These are phyloP conservation scores for Parnassius smintheus DNA, from an alignment of 2,888 invertebrate genomes.

Conservation along the genomic window DNA sequence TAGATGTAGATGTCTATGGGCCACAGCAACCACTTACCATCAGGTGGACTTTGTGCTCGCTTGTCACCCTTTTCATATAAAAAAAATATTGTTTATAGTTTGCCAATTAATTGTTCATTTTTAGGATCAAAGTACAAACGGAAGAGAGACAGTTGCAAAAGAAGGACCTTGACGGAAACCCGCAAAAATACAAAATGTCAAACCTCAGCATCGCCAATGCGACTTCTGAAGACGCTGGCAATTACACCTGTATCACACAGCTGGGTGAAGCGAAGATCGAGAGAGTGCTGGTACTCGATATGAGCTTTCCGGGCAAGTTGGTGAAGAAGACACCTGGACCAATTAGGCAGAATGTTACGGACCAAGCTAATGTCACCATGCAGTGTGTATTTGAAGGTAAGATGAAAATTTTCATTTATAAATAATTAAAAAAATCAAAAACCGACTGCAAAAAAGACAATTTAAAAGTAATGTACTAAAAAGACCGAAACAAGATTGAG, in stretches of 20 bases:
- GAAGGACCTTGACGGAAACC: slow-evolving; percentile 49
- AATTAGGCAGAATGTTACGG: slow-evolving; percentile 44
- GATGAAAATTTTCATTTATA: not conserved
- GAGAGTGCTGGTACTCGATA: slow-evolving; percentile 41
- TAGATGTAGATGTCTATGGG: too few relatives aligned
- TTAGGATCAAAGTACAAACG: slow-evolving; percentile 47
- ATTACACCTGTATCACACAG: slow-evolving; percentile 57
- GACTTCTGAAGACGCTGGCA: slow-evolving; percentile 52
- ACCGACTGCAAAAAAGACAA: too few relatives aligned
- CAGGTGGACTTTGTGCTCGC: too few relatives aligned
- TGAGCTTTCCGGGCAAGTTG: slow-evolving; percentile 51
- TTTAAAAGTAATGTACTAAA: too few relatives aligned
- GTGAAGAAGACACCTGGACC: slow-evolving; percentile 45
- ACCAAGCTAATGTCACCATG: slow-evolving; percentile 45
- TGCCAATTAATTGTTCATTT: slow-evolving; percentile 14
- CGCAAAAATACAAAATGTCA: slow-evolving; percentile 43
- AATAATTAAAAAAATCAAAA: too few relatives aligned
- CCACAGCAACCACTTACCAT: too few relatives aligned
- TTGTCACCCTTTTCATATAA: too few relatives aligned
- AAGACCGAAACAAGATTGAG: too few relatives aligned
- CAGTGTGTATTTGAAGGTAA: slow-evolving; percentile 68
- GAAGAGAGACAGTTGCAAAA: slow-evolving; percentile 36
- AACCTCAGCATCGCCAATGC: slow-evolving; percentile 51
- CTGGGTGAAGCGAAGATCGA: slow-evolving; percentile 37
- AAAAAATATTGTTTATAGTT: too few relatives aligned